These are phyloP conservation scores for Hypomesus transpacificus DNA, from an alignment of 2,113 vertebrate genomes.

Conservation along the genomic window DNA sequence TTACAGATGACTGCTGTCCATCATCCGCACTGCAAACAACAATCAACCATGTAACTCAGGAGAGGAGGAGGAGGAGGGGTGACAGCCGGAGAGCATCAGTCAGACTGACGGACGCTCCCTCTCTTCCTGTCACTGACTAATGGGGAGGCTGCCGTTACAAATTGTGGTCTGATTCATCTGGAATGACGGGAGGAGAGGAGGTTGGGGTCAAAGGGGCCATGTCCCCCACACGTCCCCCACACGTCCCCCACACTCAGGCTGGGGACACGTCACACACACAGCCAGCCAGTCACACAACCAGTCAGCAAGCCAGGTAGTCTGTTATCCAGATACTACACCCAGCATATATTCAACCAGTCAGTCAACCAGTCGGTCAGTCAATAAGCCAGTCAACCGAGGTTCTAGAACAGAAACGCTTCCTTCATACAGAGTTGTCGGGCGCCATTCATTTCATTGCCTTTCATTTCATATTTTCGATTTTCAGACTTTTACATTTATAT, in stretches of 20 bases:
- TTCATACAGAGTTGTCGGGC: no score
- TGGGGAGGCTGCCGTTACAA: constrained; percentile 66
- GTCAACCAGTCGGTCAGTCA: no score
- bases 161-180: constrained; percentile 63
- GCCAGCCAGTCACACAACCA: constrained; percentile 5
- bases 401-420: no score
- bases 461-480: no score
- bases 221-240: no score
- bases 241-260: no score
- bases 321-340: no score
- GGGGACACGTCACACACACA: no score
- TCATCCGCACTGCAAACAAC: constrained; percentile 59
- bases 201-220: constrained; percentile 8
- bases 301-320: background rate
- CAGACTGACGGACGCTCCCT: constrained; percentile 60
- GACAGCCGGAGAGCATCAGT: constrained; percentile 55
- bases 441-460: no score
- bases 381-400: no score
- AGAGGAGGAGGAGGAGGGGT: constrained; percentile 32
- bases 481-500: no score
- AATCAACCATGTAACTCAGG: constrained; percentile 58
- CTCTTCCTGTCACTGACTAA: constrained; percentile 68
- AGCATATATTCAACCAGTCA: no score
- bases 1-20: constrained; percentile 76
- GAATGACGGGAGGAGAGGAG: constrained; percentile 54